phyloP scores from a whole-genome alignment of 2,113 vertebrate genomes.

The Suricata suricatta region DNA sequence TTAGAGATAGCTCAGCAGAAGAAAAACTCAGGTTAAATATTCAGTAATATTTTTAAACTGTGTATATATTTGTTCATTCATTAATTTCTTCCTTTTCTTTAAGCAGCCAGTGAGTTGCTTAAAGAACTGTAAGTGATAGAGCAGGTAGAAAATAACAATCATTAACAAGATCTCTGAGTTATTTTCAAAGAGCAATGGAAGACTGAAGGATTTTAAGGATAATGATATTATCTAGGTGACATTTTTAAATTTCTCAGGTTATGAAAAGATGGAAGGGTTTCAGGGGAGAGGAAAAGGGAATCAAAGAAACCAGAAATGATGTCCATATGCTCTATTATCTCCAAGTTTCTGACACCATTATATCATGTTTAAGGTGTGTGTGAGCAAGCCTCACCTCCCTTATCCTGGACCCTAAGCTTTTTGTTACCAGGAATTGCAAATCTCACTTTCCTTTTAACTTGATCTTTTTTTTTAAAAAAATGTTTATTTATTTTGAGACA shows the following conservation, averaged over 20 bases:
- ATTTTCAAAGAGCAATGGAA: background rate
- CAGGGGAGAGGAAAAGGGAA: background rate
- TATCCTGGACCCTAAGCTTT: background rate
- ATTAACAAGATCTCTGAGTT: slow-evolving; percentile 18
- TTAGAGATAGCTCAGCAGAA: background rate
- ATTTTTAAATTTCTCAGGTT: background rate
- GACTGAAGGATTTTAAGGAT: background rate
- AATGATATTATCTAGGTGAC: background rate
- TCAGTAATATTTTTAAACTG: background rate
- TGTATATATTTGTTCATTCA: background rate
- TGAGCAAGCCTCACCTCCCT: background rate
- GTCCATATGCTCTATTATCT: background rate
- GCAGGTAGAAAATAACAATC: background rate
- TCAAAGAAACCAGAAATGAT: background rate
- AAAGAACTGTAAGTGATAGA: background rate
- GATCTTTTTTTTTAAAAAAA: too few relatives aligned
- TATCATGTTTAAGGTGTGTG: background rate
- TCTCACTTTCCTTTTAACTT: too few relatives aligned
- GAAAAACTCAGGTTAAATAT: background rate
- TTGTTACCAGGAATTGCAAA: background rate
- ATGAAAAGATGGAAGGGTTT: background rate
- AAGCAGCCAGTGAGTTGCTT: background rate
- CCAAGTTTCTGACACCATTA: background rate
- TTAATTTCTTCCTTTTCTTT: background rate
- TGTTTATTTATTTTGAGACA: too few relatives aligned